Conservation (phyloP, 2,113 vertebrate species). For the Mastomys natalensis region DNA sequence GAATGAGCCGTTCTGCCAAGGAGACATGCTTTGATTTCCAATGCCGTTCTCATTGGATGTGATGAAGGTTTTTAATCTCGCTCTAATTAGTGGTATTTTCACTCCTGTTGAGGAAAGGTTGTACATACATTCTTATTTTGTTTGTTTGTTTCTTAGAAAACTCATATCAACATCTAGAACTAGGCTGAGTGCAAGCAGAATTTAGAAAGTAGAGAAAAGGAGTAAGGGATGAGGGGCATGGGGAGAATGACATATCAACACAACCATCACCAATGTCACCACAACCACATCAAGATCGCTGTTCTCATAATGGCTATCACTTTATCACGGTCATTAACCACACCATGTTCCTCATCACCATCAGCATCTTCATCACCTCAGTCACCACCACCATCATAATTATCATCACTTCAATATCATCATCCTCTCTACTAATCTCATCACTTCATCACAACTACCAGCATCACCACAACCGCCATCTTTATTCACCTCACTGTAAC, state of each 20-base stretch:
- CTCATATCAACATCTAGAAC: neutral
- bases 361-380: neutral
- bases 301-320: neutral
- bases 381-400: too few relatives aligned
- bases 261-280: accelerated
- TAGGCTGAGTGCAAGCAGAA: neutral
- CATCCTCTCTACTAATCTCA: neutral
- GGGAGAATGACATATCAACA: neutral
- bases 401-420: accelerated
- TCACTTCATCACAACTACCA: accelerated
- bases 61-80: neutral
- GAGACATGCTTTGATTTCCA: neutral
- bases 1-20: neutral
- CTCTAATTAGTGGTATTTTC: constrained; percentile 36
- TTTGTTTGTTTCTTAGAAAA: constrained; percentile 28
- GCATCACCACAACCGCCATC: accelerated
- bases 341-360: accelerated
- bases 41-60: constrained; percentile 21
- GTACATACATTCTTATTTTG: neutral
- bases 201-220: neutral
- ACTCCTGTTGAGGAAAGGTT: constrained; percentile 2
- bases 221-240: neutral
- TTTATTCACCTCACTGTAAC: accelerated
- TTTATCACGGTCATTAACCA: accelerated
- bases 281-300: neutral